Evolutionary conservation across 2,888 invertebrate species (phyloP), one percentile per base, ranked within the genome.

Genomic region (Perdita meconis): DNA sequence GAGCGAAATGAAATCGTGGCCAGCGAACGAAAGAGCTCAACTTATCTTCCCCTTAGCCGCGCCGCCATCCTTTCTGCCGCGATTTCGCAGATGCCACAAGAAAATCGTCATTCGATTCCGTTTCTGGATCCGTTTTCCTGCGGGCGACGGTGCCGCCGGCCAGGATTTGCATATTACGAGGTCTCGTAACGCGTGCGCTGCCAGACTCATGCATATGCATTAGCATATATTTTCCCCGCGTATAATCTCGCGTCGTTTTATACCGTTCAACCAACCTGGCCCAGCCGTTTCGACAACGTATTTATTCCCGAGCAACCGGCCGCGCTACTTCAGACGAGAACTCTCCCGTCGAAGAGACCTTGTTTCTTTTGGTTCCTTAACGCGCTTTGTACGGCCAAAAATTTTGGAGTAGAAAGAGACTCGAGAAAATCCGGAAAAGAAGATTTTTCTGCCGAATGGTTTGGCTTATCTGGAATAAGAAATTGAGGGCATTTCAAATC

Each of bases 181-280:
- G 70, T 65, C 65, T 61, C 74, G 65, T 44, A 71, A 80, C 84
- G 82, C 80, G 81, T 82, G 81, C 80, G 70, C 47, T 13, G 59
- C 50, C 42, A 47, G 72, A 38, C 79, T 85, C 83, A 83, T 86
- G 85, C 80, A 87, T 87, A 88, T 87, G 83, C 83, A 87, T 81
- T 51, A 70, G 40, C 70, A 68, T 75, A 72, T 82, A 82, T 83
- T 79, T 30, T 78, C 60, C 40, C 64, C 66, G 76, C 76, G 53
- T n/a, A 84, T 85, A 82, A 82, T 83, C 59, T 56, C 66, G 24
- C 65, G 47, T 71, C 68, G 78, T 79, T 81, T 78, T 47, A 60
- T 79, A 76, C 67, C 55, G 77, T 53, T 55, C 64, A 59, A 40
- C 40, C 3, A 22, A 16, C 50, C 66, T 16, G 26, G 51, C 19